A percentile compares a stretch with the other conserved stretches of the same genome.
Evolutionary conservation across 1,140 invertebrate species (phyloP).

Genomic region (Calliphora vicina): DNA sequence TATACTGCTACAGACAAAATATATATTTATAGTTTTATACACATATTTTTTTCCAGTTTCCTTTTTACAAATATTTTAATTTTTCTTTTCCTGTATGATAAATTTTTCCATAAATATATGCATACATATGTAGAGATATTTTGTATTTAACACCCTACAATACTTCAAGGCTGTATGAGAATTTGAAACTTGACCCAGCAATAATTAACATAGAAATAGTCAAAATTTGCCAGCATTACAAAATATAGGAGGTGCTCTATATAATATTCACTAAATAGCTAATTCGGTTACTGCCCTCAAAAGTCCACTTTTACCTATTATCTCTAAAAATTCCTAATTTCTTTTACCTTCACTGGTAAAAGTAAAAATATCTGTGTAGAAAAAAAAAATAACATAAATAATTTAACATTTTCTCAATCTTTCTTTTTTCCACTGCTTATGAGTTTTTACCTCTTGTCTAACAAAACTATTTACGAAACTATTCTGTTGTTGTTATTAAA

Average conservation of each 20-base stretch:
- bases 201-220: too few species aligned
- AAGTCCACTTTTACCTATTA: neutral
- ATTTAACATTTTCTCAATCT: too few species aligned
- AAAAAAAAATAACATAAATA: too few species aligned
- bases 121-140: neutral
- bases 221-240: too few species aligned
- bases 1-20: neutral
- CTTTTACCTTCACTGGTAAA: neutral
- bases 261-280: too few species aligned
- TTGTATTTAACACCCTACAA: neutral
- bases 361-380: too few species aligned
- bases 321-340: neutral
- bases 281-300: too few species aligned
- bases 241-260: too few species aligned
- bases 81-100: neutral
- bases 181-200: too few species aligned
- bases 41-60: neutral
- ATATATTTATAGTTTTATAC: neutral
- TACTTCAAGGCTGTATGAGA: too few species aligned
- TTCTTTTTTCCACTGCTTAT: too few species aligned
- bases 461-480: slow-evolving; percentile 8
- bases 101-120: neutral
- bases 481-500: neutral
- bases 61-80: neutral
- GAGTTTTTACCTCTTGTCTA: slow-evolving; percentile 1